Evolutionary conservation across 1,140 invertebrate genomes (phyloP), one percentile per base, ranked within the genome.

Genomic region (Amphibalanus amphitrite): DNA sequence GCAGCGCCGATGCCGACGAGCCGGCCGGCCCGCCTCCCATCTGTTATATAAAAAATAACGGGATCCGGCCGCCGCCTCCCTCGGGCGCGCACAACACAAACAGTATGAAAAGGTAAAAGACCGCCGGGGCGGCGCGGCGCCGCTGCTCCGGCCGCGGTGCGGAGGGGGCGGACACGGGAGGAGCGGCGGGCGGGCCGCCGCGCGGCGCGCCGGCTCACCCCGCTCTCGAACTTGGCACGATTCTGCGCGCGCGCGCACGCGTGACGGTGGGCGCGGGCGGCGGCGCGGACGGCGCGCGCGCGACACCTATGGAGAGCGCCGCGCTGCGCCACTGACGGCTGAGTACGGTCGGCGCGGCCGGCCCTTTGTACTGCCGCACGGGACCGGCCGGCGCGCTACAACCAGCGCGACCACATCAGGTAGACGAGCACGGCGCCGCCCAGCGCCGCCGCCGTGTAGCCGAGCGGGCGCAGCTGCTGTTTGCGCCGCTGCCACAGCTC

Each of bases 401-500:
- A 59, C 65, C 65, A 67, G 26, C 28, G n/a, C 26, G 26, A 28
- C 26, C 26, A 26, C 17, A 67, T 3, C 28, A 67, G 65, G 28
- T 67, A 67, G n/a, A 8, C 65, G 26, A 67, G 65, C 65, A 67
- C 3, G 10, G 65, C 65, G 26, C n/a, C 65, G 26, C 65, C 65
- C 26, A 67, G 26, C 26, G 65, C 65, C 6, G 65, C 65, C 23
- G 28, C 65, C 26, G 65, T 67, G 65, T 67, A 67, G 65, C 26
- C n/a, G 3, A 67, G 65, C n/a, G 65, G 65, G 3, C n/a, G 28
- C 28, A 67, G 28, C 65, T 67, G 65, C 28, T 67, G 65, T 25
- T 28, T 26, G n/a, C 65, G n/a, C n/a, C 65, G 65, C 65, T 67
- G 65, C 65, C 65, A 67, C 65, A 67, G 17, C 65, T 67, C 65